These are phyloP conservation scores for Homarus gammarus DNA, from an alignment of 2,888 invertebrate genomes.

Conservation along the genomic window DNA sequence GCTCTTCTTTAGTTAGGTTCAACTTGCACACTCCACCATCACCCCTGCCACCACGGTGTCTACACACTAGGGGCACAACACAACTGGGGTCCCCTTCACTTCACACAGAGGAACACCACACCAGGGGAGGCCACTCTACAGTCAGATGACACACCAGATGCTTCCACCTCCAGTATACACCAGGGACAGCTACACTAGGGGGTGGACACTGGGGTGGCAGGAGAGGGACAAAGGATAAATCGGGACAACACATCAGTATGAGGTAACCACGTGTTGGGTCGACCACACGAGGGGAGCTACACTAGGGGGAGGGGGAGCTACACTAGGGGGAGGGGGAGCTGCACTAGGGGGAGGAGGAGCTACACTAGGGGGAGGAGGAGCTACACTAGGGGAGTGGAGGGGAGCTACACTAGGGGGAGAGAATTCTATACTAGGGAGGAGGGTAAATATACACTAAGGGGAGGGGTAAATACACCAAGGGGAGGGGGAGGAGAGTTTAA, in stretches of 20 bases:
- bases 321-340: not conserved
- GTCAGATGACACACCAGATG: too few relatives aligned
- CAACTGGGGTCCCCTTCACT: too few relatives aligned
- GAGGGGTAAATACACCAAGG: not conserved
- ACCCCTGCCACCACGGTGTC: constrained; percentile 4
- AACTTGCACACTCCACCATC: not conserved
- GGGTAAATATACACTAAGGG: not conserved
- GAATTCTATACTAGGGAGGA: not conserved
- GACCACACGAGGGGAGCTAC: too few relatives aligned
- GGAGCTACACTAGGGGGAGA: not conserved
- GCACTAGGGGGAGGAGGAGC: not conserved
- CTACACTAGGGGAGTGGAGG: constrained; percentile 13
- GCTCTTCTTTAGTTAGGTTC: constrained; percentile 44
- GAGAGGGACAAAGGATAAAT: too few relatives aligned
- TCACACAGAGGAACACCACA: too few relatives aligned
- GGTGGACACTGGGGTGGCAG: too few relatives aligned
- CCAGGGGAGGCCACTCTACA: too few relatives aligned
- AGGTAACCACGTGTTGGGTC: too few relatives aligned
- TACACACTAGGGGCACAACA: too few relatives aligned
- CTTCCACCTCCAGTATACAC: too few relatives aligned
- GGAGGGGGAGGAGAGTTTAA: not conserved
- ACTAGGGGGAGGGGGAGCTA: not conserved
- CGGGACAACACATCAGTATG: too few relatives aligned
- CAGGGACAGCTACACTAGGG: too few relatives aligned
- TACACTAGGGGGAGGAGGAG: not conserved